These are phyloP conservation scores for Lepidurus apus DNA, from an alignment of 1,140 invertebrate species.

Conservation along the genomic window DNA sequence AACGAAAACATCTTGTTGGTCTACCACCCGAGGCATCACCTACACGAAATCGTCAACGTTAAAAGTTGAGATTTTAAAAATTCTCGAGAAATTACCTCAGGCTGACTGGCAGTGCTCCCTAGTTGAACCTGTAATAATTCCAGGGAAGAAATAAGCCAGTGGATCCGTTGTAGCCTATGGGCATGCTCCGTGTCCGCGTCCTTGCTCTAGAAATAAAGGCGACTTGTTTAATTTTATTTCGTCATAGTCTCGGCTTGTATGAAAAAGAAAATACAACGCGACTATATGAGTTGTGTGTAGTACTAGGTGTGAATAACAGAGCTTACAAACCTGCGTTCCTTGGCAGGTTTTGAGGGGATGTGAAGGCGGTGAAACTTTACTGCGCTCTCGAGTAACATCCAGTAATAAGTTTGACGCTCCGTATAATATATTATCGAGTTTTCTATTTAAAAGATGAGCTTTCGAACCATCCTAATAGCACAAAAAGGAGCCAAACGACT, in stretches of 20 bases:
- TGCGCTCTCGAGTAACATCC: not conserved
- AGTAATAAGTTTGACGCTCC: not conserved
- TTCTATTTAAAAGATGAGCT: not conserved
- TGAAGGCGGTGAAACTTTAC: not conserved
- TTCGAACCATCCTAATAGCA: not conserved
- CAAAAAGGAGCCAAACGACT: no score
- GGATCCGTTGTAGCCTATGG: not conserved
- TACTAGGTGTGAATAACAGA: not conserved
- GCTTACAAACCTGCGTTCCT: not conserved
- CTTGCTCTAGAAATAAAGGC: not conserved
- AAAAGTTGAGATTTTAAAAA: not conserved
- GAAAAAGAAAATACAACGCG: not conserved
- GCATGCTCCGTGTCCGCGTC: not conserved
- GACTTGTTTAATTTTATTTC: no score
- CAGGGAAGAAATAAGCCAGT: constrained; percentile 14
- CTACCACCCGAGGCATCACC: not conserved
- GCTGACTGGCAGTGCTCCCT: not conserved
- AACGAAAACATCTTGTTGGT: constrained; percentile 5
- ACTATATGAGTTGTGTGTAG: not conserved
- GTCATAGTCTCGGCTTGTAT: no score
- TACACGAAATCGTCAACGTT: not conserved
- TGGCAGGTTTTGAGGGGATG: not conserved
- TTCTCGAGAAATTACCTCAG: not conserved
- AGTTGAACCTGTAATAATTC: not conserved
- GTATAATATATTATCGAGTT: not conserved